These are phyloP conservation scores for Myiothlypis chrysogaster DNA, from an alignment of 2,797 vertebrate species.

Conservation along the genomic window DNA sequence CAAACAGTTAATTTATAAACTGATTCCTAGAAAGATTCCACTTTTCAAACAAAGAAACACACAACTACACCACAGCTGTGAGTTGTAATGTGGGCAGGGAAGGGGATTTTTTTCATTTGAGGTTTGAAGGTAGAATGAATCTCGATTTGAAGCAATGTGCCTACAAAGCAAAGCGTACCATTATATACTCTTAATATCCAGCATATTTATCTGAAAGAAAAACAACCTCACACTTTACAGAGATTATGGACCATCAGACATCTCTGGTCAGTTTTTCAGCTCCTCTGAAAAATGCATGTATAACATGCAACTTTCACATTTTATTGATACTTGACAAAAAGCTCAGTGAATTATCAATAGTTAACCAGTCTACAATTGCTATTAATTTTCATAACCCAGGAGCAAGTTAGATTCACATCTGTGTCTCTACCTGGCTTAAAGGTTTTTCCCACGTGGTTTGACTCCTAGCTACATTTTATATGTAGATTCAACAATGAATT, in stretches of 20 bases:
- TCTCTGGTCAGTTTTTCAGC: background rate
- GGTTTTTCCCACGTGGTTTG: background rate
- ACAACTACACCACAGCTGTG: accelerated
- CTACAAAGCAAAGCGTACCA: background rate
- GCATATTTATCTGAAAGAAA: background rate
- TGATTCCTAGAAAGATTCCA: background rate
- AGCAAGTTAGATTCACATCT: background rate
- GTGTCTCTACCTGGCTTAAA: background rate
- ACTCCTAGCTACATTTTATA: background rate
- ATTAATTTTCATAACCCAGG: background rate
- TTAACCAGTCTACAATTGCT: background rate
- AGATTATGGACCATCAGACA: background rate
- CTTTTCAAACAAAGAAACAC: background rate
- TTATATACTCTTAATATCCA: background rate
- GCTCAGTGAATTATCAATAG: background rate
- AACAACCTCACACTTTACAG: background rate
- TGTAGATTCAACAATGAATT: slow-evolving; percentile 23
- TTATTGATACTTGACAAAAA: background rate
- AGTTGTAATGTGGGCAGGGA: background rate
- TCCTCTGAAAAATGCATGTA: background rate
- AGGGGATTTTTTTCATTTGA: background rate
- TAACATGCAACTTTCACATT: background rate
- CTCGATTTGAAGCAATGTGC: background rate
- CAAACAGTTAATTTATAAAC: background rate
- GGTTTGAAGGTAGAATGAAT: background rate